phyloP scores from a whole-genome alignment of 2,113 vertebrate genomes.

The Onychorhynchus coronatus region DNA sequence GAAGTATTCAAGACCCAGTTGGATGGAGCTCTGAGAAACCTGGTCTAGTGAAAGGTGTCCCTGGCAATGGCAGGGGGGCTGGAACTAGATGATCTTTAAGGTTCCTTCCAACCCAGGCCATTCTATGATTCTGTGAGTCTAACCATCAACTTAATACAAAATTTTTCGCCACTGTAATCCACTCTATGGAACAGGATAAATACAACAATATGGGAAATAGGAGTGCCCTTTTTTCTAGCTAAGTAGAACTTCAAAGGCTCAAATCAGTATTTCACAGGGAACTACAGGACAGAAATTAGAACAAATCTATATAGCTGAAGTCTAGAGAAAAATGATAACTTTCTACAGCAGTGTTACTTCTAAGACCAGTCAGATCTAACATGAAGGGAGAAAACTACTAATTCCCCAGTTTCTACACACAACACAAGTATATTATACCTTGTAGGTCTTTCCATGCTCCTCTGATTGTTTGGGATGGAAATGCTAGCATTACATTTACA shows the following conservation, averaged over 20 bases:
- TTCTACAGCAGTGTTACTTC: conserved; percentile 18
- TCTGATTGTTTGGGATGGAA: conserved; percentile 79
- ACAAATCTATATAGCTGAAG: conserved; percentile 33
- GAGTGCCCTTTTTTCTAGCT: conserved; percentile 16
- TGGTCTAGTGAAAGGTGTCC: not conserved
- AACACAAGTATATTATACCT: conserved; percentile 78
- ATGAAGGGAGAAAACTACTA: conserved; percentile 59
- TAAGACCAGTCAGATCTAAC: conserved; percentile 58
- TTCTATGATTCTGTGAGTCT: not conserved
- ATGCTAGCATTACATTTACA: conserved; percentile 74
- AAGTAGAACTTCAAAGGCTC: conserved; percentile 1
- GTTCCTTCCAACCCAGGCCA: not conserved
- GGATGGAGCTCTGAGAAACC: not conserved
- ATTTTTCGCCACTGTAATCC: not conserved
- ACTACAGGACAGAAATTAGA: conserved; percentile 29
- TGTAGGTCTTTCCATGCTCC: conserved; percentile 74
- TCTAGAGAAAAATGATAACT: conserved; percentile 27
- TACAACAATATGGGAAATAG: not conserved
- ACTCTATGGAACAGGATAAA: not conserved
- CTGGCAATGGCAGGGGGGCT: not conserved
- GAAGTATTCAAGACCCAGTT: not conserved
- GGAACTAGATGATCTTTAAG: not conserved
- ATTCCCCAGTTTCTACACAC: conserved; percentile 68
- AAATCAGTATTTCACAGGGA: conserved; percentile 26
- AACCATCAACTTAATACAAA: not conserved